Percentiles rank a stretch among this genome's conserved stretches.
phyloP scores from a whole-genome alignment of 2,888 invertebrate species.

The Sinodicranocentrus sp. region DNA sequence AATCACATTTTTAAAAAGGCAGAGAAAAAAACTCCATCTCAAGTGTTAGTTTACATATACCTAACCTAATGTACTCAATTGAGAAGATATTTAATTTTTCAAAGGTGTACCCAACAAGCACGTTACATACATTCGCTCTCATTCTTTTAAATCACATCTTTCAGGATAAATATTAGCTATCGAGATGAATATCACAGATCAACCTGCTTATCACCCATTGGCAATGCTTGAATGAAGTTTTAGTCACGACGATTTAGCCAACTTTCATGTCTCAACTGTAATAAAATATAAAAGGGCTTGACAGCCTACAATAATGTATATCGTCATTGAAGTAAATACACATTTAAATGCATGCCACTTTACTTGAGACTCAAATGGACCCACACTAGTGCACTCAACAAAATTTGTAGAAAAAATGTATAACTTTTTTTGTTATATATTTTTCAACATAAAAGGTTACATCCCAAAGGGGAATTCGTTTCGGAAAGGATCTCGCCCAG shows the following conservation, averaged over 20 bases:
- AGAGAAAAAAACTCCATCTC: too few species aligned
- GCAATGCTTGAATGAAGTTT: slow-evolving; percentile 47
- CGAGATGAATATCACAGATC: neutral
- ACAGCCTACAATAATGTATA: slow-evolving; percentile 43
- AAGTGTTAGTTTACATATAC: too few species aligned
- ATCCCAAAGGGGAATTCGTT: slow-evolving; percentile 36
- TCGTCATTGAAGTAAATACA: slow-evolving; percentile 1
- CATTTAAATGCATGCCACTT: slow-evolving; percentile 3
- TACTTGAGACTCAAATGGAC: slow-evolving; percentile 18
- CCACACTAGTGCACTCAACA: slow-evolving; percentile 25
- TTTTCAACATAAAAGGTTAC: too few species aligned
- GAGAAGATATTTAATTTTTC: too few species aligned
- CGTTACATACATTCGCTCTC: too few species aligned
- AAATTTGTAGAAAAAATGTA: slow-evolving; percentile 17
- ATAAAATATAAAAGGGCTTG: slow-evolving; percentile 48
- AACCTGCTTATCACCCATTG: slow-evolving; percentile 52
- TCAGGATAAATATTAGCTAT: slow-evolving; percentile 12
- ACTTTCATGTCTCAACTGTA: slow-evolving; percentile 50
- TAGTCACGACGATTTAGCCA: slow-evolving; percentile 55
- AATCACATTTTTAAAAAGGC: too few species aligned
- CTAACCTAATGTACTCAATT: too few species aligned
- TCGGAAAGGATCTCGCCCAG: slow-evolving; percentile 55
- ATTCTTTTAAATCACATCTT: slow-evolving; percentile 14
- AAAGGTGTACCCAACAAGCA: too few species aligned
- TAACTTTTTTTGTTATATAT: too few species aligned